phyloP scores from a whole-genome alignment of 1,140 invertebrate genomes.

The Reticulitermes speratus region DNA sequence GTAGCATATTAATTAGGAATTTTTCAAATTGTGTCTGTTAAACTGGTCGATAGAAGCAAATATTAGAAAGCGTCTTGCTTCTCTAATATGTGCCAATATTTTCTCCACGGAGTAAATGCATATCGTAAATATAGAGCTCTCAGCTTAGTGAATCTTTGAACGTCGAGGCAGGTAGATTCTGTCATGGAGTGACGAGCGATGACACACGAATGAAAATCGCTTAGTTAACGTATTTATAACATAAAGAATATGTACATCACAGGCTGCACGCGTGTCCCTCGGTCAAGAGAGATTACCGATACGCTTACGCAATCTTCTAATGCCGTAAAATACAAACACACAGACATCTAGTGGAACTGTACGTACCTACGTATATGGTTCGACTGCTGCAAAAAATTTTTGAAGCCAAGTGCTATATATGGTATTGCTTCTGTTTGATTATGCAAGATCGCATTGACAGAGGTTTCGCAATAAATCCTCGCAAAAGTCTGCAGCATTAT shows the following conservation, averaged over 20 bases:
- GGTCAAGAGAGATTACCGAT: neutral
- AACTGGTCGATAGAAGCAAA: neutral
- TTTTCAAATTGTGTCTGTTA: neutral
- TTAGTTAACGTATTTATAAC: slow-evolving; percentile 11
- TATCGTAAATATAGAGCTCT: neutral
- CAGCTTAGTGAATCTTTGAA: neutral
- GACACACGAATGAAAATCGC: neutral
- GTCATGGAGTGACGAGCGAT: neutral
- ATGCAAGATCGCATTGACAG: slow-evolving; percentile 31
- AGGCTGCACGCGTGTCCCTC: neutral
- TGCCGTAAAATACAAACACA: neutral
- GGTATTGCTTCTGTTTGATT: slow-evolving; percentile 40
- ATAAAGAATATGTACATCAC: neutral
- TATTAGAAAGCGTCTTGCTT: neutral
- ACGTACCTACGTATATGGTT: slow-evolving; percentile 42
- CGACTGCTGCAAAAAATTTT: slow-evolving; percentile 44
- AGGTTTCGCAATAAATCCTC: slow-evolving; percentile 26
- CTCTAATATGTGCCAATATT: no score
- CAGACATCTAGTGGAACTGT: neutral
- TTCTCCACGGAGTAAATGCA: neutral
- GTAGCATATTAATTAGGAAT: no score
- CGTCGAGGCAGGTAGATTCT: neutral
- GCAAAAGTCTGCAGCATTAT: neutral
- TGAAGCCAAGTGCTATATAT: slow-evolving; percentile 44
- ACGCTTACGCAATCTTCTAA: neutral